Evolutionary conservation across 2,797 vertebrate species (phyloP).

Genomic region (Notoglanidium macrostoma): DNA sequence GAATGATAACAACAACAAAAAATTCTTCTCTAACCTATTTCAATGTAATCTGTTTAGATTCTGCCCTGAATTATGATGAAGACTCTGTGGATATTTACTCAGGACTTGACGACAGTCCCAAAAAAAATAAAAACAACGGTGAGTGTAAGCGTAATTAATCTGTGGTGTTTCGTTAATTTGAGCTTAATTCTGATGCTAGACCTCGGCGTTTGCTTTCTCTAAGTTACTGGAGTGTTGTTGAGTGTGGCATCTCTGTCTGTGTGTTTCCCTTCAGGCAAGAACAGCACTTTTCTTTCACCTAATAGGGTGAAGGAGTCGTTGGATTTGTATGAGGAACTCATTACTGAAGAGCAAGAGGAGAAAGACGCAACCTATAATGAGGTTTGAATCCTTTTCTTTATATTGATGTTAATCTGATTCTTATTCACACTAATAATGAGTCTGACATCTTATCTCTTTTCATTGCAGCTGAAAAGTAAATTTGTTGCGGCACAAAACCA

Average conservation of each 20-base stretch:
- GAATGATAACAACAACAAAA: not conserved
- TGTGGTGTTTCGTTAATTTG: not conserved
- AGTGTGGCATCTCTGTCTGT: not conserved
- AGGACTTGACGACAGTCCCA: slow-evolving; percentile 77
- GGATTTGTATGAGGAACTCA: slow-evolving; percentile 93
- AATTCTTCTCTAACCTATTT: not conserved
- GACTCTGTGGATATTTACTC: slow-evolving; percentile 96
- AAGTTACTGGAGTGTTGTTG: not conserved
- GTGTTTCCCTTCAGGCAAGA: slow-evolving; percentile 21
- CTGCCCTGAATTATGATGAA: slow-evolving; percentile 66
- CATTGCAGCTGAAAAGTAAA: slow-evolving; percentile 83
- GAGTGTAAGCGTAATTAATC: slow-evolving; percentile 40
- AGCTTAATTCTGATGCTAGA: not conserved
- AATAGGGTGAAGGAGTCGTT: slow-evolving; percentile 76
- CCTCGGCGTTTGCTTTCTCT: not conserved
- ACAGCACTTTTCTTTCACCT: slow-evolving; percentile 36
- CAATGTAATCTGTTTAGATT: slow-evolving; percentile 27
- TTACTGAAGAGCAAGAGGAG: slow-evolving; percentile 89
- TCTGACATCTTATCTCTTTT: not conserved
- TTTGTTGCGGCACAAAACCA: slow-evolving; percentile 87
- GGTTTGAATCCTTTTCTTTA: slow-evolving; percentile 67
- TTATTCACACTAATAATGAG: not conserved
- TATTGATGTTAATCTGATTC: not conserved
- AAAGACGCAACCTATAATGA: slow-evolving; percentile 85
- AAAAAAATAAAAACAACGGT: slow-evolving; percentile 71